Evolutionary conservation across 2,113 vertebrate species (phyloP).

Genomic region (Bombycilla garrulus): DNA sequence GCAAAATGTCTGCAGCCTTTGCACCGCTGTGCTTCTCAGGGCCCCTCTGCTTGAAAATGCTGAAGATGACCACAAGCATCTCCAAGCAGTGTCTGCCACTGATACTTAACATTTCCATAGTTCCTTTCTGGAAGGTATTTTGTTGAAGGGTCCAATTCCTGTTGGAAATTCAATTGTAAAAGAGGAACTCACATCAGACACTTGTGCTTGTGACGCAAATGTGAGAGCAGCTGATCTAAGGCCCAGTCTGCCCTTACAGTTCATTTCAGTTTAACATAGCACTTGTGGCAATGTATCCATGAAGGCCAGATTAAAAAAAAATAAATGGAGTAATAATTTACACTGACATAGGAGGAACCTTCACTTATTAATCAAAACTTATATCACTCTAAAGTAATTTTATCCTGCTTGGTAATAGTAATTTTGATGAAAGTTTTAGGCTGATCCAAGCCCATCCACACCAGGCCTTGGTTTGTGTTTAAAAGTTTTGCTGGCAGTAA

Average conservation of each 20-base stretch:
- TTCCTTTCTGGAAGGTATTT: not conserved
- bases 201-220: not conserved
- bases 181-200: not conserved
- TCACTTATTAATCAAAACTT: not conserved
- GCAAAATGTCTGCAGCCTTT: not conserved
- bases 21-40: not conserved
- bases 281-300: not conserved
- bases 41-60: not conserved
- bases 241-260: not conserved
- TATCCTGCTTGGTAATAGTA: not conserved
- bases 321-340: not conserved
- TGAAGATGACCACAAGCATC: rapidly evolving
- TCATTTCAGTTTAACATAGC: not conserved
- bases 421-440: not conserved
- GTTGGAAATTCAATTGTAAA: not conserved
- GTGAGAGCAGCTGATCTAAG: not conserved
- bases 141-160: not conserved
- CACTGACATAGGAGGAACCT: not conserved
- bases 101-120: not conserved
- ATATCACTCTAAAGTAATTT: not conserved
- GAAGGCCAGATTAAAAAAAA: not conserved
- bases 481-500: not conserved
- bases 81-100: not conserved
- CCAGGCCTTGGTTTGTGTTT: not conserved
- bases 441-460: not conserved